Conservation (phyloP, 2,797 vertebrate species). For the Amazona finschi region DNA sequence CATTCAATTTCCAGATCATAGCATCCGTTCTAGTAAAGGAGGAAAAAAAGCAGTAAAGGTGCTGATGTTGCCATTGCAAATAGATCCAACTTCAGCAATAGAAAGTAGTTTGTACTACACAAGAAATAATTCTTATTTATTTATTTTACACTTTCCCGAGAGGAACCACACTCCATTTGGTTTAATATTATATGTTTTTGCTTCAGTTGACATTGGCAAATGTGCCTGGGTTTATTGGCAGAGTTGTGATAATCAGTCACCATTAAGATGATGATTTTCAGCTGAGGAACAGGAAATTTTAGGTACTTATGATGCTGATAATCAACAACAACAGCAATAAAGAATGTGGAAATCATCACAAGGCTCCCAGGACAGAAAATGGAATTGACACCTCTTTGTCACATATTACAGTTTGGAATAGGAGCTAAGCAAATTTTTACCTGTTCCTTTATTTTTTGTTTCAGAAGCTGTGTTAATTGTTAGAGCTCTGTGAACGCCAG, state of each 20-base stretch:
- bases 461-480: not conserved
- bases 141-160: not conserved
- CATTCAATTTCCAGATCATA: not conserved
- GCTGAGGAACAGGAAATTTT: not conserved
- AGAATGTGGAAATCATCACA: not conserved
- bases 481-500: not conserved
- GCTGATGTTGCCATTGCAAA: not conserved
- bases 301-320: not conserved
- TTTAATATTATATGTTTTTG: not conserved
- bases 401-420: not conserved
- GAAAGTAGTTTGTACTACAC: not conserved
- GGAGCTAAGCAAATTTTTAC: not conserved
- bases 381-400: not conserved
- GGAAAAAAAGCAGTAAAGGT: not conserved
- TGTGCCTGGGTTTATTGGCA: not conserved
- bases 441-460: not conserved
- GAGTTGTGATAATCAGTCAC: not conserved
- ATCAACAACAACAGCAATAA: not conserved
- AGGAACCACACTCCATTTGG: not conserved
- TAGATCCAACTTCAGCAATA: not conserved
- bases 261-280: not conserved
- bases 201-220: not conserved
- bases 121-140: not conserved
- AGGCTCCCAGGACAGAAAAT: not conserved
- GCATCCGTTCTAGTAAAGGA: not conserved